Percentiles rank a stretch among this genome's conserved stretches.
Conservation (phyloP, 1,140 invertebrate species). For the Tenebrio molitor region DNA sequence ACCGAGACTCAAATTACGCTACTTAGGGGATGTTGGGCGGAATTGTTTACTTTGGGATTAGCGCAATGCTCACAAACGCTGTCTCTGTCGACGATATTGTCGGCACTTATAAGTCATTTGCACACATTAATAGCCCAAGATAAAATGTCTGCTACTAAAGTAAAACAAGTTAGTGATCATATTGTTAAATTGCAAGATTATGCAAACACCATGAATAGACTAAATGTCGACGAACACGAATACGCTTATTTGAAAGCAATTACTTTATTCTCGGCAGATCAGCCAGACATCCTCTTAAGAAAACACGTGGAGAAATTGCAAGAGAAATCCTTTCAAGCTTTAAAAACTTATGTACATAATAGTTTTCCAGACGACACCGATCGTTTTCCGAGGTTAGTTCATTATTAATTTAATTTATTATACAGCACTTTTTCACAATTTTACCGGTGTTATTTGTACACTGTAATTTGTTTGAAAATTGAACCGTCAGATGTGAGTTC, state of each 20-base stretch:
- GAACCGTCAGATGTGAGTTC: too few relatives aligned
- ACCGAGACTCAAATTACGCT: slow-evolving; percentile 77
- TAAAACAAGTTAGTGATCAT: slow-evolving; percentile 85
- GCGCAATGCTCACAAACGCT: slow-evolving; percentile 88
- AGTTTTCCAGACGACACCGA: slow-evolving; percentile 70
- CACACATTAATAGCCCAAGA: slow-evolving; percentile 78
- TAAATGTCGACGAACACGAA: slow-evolving; percentile 86
- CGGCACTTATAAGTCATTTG: slow-evolving; percentile 82
- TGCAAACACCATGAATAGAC: slow-evolving; percentile 79
- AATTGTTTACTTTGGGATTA: slow-evolving; percentile 92
- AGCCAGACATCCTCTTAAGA: slow-evolving; percentile 60
- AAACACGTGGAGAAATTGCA: slow-evolving; percentile 76
- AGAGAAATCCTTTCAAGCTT: slow-evolving; percentile 80
- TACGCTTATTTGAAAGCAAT: slow-evolving; percentile 93
- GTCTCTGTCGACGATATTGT: slow-evolving; percentile 85
- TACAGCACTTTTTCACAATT: too few relatives aligned
- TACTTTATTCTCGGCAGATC: slow-evolving; percentile 81
- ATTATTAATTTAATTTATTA: too few relatives aligned
- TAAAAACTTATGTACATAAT: slow-evolving; percentile 72
- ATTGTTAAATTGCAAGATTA: slow-evolving; percentile 88
- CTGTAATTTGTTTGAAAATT: too few relatives aligned
- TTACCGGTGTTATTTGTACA: too few relatives aligned
- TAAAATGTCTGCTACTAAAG: slow-evolving; percentile 79
- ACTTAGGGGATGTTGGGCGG: slow-evolving; percentile 91
- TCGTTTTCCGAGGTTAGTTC: slow-evolving; percentile 73